Percentiles rank a stretch among this genome's conserved stretches.
Evolutionary conservation across 2,113 vertebrate genomes (phyloP).

Genomic region (Hypomesus transpacificus): DNA sequence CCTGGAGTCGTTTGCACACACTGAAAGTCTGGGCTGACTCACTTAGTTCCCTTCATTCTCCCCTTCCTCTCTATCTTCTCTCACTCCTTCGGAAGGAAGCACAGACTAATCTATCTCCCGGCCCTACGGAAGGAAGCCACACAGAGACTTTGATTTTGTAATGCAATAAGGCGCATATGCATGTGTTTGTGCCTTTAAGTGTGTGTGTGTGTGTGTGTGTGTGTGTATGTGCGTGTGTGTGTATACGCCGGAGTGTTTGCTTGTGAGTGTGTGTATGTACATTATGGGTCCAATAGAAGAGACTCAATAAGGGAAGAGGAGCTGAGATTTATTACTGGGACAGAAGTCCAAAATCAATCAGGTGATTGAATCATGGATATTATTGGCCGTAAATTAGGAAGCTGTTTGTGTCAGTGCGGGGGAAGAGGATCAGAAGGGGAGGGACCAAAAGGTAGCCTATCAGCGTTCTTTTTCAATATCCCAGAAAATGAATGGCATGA

Average conservation of each 20-base stretch:
- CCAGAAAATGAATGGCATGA: constrained; percentile 41
- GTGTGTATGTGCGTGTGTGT: constrained; percentile 30
- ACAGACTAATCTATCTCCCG: constrained; percentile 67
- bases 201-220: background rate
- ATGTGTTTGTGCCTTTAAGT: background rate
- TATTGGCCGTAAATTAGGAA: constrained; percentile 73
- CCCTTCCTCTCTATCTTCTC: constrained; percentile 23
- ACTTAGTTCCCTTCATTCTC: constrained; percentile 21
- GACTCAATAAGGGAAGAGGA: constrained; percentile 93
- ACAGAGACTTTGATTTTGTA: constrained; percentile 93
- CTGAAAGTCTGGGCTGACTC: constrained; percentile 30
- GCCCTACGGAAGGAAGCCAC: constrained; percentile 76
- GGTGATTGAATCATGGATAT: constrained; percentile 93
- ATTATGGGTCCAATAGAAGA: constrained; percentile 61
- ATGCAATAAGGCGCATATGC: constrained; percentile 80
- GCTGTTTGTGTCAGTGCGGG: constrained; percentile 65
- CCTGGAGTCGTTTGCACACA: constrained; percentile 30
- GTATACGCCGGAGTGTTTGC: constrained; percentile 12
- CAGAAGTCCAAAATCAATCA: constrained; percentile 97
- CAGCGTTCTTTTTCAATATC: constrained; percentile 60
- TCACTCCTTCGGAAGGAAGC: constrained; percentile 45
- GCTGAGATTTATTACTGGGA: constrained; percentile 91
- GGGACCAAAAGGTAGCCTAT: constrained; percentile 58
- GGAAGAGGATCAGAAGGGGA: constrained; percentile 42
- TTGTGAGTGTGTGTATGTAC: constrained; percentile 29